Evolutionary conservation across 2,797 vertebrate genomes (phyloP), one percentile per base, ranked within the genome.

Genomic region (Geotrypetes seraphini): DNA sequence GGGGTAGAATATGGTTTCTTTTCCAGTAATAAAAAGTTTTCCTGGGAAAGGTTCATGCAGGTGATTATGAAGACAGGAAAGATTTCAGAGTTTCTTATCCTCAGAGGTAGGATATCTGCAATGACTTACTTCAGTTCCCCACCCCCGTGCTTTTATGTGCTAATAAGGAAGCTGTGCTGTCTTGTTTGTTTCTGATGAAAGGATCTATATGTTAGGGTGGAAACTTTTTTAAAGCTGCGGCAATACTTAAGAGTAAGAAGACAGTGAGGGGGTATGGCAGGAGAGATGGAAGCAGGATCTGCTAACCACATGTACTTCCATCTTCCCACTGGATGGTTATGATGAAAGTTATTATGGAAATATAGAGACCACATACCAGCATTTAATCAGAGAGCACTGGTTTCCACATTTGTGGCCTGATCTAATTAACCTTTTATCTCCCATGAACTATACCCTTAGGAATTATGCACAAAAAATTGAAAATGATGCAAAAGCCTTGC

Each of bases 261-360:
- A 53, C 53, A 59, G 62, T 31, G 47, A 61, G 29, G 28, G 37
- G 31, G 60, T 61, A 52, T 60, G 51, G 72, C 64, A 73, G 66
- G 69, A 70, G 51, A 22, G 7, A 22, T 60, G 57, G 58, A 43
- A 66, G 51, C 51, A 11, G 47, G 64, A 72, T 80, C 73, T 82
- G 79, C 73, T 52, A 59, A 47, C 69, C 79, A 79, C 60, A 78
- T 78, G 73, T 71, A 58, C 47, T 59, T 19, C 14, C 8, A 15
- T 59, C 56, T 31, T 49, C 33, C 0, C 18, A 22, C 48, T 66
- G 66, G 68, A 70, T 56, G 63, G 57, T 52, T 53, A 36, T 62
- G 68, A 64, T 70, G 68, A 79, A 73, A 72, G 66, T 64, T 66
- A 50, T 42, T 47, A 52, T 19, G 40, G 40, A 56, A 51, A 41